phyloP scores from a whole-genome alignment of 2,113 vertebrate species.

The Dolichotis patagonum region DNA sequence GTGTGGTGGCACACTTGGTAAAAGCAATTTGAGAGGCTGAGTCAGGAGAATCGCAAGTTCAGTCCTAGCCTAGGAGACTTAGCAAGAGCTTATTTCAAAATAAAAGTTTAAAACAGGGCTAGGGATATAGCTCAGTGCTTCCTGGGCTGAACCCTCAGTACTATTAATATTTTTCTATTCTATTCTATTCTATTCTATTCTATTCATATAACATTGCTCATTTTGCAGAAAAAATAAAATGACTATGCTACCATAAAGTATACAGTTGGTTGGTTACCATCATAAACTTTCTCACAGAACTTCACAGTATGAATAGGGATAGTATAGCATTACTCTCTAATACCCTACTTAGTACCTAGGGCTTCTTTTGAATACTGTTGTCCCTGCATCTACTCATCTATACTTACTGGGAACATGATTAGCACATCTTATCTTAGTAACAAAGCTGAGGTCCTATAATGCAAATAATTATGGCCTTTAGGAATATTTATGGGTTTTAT shows the following conservation, averaged over 20 bases:
- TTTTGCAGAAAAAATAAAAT: background rate
- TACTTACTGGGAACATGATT: background rate
- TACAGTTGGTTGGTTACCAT: background rate
- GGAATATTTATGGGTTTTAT: slow-evolving; percentile 31
- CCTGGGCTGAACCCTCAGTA: background rate
- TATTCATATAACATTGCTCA: background rate
- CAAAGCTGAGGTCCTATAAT: slow-evolving; percentile 6
- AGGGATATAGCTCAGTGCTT: background rate
- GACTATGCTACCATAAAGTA: background rate
- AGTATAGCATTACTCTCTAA: background rate
- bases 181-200: background rate
- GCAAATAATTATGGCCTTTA: slow-evolving; percentile 24
- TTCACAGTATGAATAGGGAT: background rate
- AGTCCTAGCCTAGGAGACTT: background rate
- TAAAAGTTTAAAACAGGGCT: background rate
- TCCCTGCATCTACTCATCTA: too few relatives aligned
- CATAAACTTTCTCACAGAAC: background rate
- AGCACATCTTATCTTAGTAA: slow-evolving; percentile 24
- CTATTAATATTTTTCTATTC: background rate
- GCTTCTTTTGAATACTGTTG: background rate
- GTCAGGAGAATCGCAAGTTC: background rate
- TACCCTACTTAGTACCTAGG: background rate
- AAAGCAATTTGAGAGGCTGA: background rate
- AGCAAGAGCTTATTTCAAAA: background rate
- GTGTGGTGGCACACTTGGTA: background rate